Evolutionary conservation across 37 sponge, comb jelly and placozoan species (phyloP), one percentile per base, ranked within the genome.

Genomic region (Chondrosia reniformis): DNA sequence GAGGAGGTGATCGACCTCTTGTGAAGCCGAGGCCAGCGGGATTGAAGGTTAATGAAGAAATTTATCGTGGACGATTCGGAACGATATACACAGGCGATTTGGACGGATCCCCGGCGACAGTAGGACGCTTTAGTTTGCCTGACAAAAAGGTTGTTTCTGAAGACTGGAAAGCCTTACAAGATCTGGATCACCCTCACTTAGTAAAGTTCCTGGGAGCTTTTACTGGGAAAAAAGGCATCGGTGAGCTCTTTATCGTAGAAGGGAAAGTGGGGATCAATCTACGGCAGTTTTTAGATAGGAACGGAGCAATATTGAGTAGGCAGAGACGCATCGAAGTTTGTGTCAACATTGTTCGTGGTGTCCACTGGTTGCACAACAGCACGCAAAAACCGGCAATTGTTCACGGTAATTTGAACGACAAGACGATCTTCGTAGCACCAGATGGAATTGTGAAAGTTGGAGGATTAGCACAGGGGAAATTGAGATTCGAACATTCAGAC

Each of bases 401-500:
- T 8, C 67, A 66, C 30, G 8, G 38, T 5, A 6, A 66, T 17
- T 39, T 66, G 9, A 66, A 31, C 38, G 67, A 33, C 67, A 66
- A 66, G 30, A 66, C 32, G 5, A 17, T 66, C 38, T 37, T 66
- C 39, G 19, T 66, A 5, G 9, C 36, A 8, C 5, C 32, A 17
- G 67, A 66, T 34, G 67, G 67, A 21, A 17, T 5, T 5, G 67
- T 66, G 22, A 66, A 66, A 17, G 36, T 66, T 17, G 67, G 67
- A 6, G 67, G 36, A 8, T 28, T 66, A 36, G 33, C 39, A 3
- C 67, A 66, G 38, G n/a, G n/a, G n/a, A n/a, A n/a, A n/a, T n/a
- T n/a, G n/a, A n/a, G n/a, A n/a, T n/a, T n/a, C n/a, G n/a, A n/a
- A n/a, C n/a, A n/a, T n/a, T n/a, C n/a, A n/a, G n/a, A n/a, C n/a